Evolutionary conservation across 2,888 invertebrate species (phyloP).

Genomic region (Mimumesa dahlbomi): DNA sequence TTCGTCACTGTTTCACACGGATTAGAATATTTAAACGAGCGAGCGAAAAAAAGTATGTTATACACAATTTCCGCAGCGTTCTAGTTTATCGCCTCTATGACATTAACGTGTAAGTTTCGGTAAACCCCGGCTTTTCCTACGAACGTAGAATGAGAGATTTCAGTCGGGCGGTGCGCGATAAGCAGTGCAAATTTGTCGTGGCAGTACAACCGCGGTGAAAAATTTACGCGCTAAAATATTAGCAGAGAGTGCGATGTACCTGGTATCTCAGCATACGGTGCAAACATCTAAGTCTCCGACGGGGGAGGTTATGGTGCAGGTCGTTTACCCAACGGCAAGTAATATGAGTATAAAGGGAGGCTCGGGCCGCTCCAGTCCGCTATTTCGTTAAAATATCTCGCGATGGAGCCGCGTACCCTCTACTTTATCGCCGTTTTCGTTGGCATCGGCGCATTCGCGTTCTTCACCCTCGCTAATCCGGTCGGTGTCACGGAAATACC

Average conservation of each 20-base stretch:
- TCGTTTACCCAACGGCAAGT: conserved; percentile 55
- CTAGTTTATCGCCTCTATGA: background rate
- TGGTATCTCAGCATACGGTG: conserved; percentile 46
- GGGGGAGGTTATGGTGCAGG: conserved; percentile 29
- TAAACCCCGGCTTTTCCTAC: background rate
- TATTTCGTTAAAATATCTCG: conserved; percentile 46
- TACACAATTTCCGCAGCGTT: background rate
- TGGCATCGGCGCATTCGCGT: conserved; percentile 4
- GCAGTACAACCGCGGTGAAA: conserved; percentile 47
- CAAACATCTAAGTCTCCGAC: conserved; percentile 32
- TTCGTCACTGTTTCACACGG: no score
- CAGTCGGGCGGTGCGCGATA: conserved; percentile 58
- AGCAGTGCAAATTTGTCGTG: conserved; percentile 73
- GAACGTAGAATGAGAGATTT: conserved; percentile 10
- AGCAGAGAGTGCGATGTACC: conserved; percentile 46
- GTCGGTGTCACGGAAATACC: conserved; percentile 12
- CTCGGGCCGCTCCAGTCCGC: conserved; percentile 14
- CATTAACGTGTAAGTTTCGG: background rate
- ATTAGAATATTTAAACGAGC: no score
- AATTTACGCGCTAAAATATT: conserved; percentile 61
- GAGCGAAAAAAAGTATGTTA: background rate
- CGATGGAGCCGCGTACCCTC: conserved; percentile 35
- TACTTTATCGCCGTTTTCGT: conserved; percentile 25
- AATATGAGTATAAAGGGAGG: conserved; percentile 64
- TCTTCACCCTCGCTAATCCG: background rate